Base-by-base conservation (phyloP, 2,888 invertebrate species). In the Cactoblastis cactorum region DNA sequence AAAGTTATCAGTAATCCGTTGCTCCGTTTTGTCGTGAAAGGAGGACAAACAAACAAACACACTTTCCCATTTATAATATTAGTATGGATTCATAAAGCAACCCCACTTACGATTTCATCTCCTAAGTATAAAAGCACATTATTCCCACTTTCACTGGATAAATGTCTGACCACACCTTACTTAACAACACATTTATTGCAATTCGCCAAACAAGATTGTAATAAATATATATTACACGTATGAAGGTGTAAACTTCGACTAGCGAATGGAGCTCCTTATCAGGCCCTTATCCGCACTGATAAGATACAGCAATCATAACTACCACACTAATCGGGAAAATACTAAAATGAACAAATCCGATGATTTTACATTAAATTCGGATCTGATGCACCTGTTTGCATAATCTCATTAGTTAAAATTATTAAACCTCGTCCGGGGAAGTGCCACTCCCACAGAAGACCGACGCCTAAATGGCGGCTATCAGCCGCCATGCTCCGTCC, bases 251-350 rank as follows among this genome's bases (percentile, higher is more conserved):
- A 77, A 77, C 74, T 73, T 71, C 65, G 74, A 77, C 72, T 74
- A 60, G 67, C 66, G 65, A 60, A 65, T 69, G 59, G 59, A 59
- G 51, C 60, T 59, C 67, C 72, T 75, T 84, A 83, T 84, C 82
- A 60, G 38, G 11, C 37, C 63, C 60, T 73, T 82, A 84, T 82
- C 83, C 62, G 56, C 53, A 57, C 65, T 70, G 86, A 86, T 85
- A 74, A 86, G 86, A 85, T 86, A 82, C 59, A 57, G 54, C 71
- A 79, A 75, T 85, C 80, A 82, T 83, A 80, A 81, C 77, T 74
- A 75, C 69, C 71, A 68, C 65, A 71, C 75, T 84, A 84, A 86
- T 85, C 80, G 71, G 65, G 74, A 69, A 67, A 64, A 69, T 69
- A 71, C 73, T 73, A 64, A 71, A 71, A 71, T 63, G 58, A 53